A percentile compares a stretch with the other conserved stretches of the same genome.
phyloP scores from a whole-genome alignment of 2,113 vertebrate genomes.

The Embiotoca jacksoni region DNA sequence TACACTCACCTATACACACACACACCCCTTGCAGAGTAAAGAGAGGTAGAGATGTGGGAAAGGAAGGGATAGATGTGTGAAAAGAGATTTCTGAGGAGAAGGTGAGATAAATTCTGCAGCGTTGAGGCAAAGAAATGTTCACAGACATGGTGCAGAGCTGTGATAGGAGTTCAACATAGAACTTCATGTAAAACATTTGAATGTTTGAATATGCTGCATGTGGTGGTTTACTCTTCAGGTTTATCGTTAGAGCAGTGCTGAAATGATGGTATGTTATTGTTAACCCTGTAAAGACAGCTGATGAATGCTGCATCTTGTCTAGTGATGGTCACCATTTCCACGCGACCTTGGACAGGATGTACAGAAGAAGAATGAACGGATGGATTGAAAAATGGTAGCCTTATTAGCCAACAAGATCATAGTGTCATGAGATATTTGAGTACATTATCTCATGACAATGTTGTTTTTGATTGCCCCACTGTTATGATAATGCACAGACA shows the following conservation, averaged over 20 bases:
- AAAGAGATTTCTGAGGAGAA: conserved; percentile 11
- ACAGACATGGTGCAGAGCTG: conserved; percentile 3
- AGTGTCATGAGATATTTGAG: no score
- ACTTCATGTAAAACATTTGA: neutral
- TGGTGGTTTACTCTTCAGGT: neutral
- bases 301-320: neutral
- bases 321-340: neutral
- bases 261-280: neutral
- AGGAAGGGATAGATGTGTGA: conserved; percentile 32
- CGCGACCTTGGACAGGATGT: conserved; percentile 1
- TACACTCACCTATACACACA: neutral
- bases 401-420: no score
- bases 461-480: no score
- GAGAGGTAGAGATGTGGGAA: conserved; percentile 24
- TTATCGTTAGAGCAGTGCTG: neutral
- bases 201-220: neutral
- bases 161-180: neutral
- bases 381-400: no score
- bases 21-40: conserved; percentile 28
- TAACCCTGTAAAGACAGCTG: neutral
- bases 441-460: no score
- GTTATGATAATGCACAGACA: no score
- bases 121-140: conserved; percentile 9
- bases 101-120: neutral
- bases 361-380: neutral